Percentiles rank a stretch among this genome's conserved stretches.
These are phyloP conservation scores for Himalopsyche phryganea DNA, from an alignment of 1,140 invertebrate species.

Conservation along the genomic window DNA sequence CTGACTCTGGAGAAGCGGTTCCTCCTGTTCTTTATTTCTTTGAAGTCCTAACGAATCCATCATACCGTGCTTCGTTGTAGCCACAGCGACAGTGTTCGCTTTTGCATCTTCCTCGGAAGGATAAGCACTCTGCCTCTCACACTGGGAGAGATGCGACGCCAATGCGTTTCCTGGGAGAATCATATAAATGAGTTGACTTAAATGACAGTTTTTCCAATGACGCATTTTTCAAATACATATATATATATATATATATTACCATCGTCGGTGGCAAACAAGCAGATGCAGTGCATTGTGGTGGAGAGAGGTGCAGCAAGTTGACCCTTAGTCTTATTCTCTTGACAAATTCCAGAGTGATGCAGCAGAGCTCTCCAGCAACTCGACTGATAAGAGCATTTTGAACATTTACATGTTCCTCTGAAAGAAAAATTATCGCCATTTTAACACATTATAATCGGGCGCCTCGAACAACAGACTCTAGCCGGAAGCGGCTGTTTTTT, in stretches of 20 bases:
- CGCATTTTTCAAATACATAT: not conserved
- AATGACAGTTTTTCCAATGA: not conserved
- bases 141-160: constrained; percentile 61
- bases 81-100: constrained; percentile 48
- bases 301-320: constrained; percentile 57
- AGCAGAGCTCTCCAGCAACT: constrained; percentile 72
- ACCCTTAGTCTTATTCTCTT: constrained; percentile 54
- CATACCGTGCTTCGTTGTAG: constrained; percentile 28
- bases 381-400: constrained; percentile 71
- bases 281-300: constrained; percentile 67
- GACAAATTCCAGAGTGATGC: constrained; percentile 63
- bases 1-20: constrained; percentile 10
- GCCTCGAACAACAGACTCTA: too few species aligned
- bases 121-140: constrained; percentile 62
- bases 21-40: constrained; percentile 28
- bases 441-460: too few species aligned
- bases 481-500: too few species aligned
- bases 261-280: constrained; percentile 66
- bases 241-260: constrained; percentile 46
- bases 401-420: constrained; percentile 69
- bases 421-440: constrained; percentile 34
- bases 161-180: constrained; percentile 52
- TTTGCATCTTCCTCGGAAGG: constrained; percentile 55
- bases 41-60: constrained; percentile 32
- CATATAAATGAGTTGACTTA: not conserved